Percentiles rank a stretch among this genome's conserved stretches.
These are phyloP conservation scores for Perodicticus potto DNA, from an alignment of 2,797 vertebrate species.

Conservation along the genomic window DNA sequence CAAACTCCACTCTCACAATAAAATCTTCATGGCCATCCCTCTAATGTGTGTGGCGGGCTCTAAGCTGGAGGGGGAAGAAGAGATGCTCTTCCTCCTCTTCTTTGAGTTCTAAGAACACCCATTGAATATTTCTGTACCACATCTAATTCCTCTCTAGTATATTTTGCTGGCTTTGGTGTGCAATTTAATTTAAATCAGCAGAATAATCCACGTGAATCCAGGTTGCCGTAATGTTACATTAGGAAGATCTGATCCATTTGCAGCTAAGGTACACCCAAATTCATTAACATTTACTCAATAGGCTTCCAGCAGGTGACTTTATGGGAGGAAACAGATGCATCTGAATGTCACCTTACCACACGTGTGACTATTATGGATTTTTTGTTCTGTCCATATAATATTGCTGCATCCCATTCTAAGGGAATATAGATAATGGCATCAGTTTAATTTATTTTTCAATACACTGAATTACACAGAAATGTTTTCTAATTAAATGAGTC, in stretches of 20 bases:
- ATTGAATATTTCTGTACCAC: slow-evolving; percentile 61
- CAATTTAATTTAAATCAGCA: slow-evolving; percentile 79
- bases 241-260: slow-evolving; percentile 78
- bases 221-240: slow-evolving; percentile 78
- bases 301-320: slow-evolving; percentile 77
- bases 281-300: slow-evolving; percentile 79
- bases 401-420: slow-evolving; percentile 55
- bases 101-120: slow-evolving; percentile 51
- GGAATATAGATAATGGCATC: slow-evolving; percentile 63
- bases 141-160: slow-evolving; percentile 73
- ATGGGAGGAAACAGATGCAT: slow-evolving; percentile 75
- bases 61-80: slow-evolving; percentile 35
- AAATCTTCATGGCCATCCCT: slow-evolving; percentile 44
- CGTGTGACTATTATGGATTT: slow-evolving; percentile 72
- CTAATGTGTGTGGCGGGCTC: background rate
- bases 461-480: slow-evolving; percentile 64
- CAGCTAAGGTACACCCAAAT: slow-evolving; percentile 72
- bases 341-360: slow-evolving; percentile 77
- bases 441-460: slow-evolving; percentile 74
- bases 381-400: slow-evolving; percentile 75
- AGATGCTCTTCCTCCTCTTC: slow-evolving; percentile 9
- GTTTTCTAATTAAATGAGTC: slow-evolving; percentile 64
- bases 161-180: slow-evolving; percentile 74
- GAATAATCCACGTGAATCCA: slow-evolving; percentile 81
- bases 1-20: slow-evolving; percentile 49